phyloP scores from a whole-genome alignment of 1,140 invertebrate genomes.

The Drosophila carrolli region DNA sequence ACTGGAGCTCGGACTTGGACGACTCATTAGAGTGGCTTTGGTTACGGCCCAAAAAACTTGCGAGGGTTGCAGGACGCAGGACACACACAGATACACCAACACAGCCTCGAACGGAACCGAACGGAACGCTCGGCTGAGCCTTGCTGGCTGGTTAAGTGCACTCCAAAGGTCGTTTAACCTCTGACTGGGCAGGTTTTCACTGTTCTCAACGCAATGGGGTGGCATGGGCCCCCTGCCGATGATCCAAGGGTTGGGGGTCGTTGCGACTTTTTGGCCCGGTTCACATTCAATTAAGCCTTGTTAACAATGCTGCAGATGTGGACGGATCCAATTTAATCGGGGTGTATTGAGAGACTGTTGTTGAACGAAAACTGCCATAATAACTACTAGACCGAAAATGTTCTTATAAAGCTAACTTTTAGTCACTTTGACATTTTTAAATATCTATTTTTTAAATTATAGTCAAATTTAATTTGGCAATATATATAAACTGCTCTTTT shows the following conservation, averaged over 20 bases:
- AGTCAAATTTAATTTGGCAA: too few species aligned
- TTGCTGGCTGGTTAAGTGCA: conserved; percentile 32
- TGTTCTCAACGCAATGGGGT: conserved; percentile 9
- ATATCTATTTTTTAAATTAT: too few species aligned
- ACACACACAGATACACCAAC: conserved; percentile 7
- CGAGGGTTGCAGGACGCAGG: conserved; percentile 35
- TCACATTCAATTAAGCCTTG: conserved; percentile 49
- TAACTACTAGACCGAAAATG: too few species aligned
- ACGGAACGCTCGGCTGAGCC: conserved; percentile 31
- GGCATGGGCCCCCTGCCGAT: conserved; percentile 10
- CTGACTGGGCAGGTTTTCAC: conserved; percentile 45
- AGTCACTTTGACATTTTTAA: too few species aligned
- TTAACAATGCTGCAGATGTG: conserved; percentile 23
- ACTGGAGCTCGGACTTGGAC: conserved; percentile 42
- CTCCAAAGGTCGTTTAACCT: conserved; percentile 51
- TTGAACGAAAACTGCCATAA: not conserved
- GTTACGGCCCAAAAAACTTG: conserved; percentile 54
- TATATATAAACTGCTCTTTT: not conserved
- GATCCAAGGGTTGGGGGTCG: not conserved
- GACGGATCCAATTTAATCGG: not conserved
- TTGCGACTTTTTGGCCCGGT: conserved; percentile 41
- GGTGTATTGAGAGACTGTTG: not conserved
- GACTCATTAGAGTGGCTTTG: conserved; percentile 53
- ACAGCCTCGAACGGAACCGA: conserved; percentile 27
- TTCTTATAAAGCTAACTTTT: too few species aligned